Evolutionary conservation across 2,888 invertebrate genomes (phyloP).

Genomic region (Leucozona laternaria): DNA sequence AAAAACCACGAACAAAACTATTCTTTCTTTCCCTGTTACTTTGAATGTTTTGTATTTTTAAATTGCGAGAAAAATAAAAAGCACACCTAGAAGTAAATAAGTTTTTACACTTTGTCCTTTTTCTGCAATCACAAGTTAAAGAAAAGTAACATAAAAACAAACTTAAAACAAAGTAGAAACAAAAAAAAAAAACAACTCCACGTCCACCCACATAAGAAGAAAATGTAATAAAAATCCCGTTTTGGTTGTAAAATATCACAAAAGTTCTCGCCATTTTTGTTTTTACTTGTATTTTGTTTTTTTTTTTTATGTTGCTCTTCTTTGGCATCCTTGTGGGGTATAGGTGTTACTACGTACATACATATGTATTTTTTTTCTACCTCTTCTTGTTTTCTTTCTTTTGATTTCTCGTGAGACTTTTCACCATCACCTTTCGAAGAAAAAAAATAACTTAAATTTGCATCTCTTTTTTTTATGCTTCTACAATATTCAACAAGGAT

Average conservation of each 20-base stretch:
- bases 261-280: constrained; percentile 54
- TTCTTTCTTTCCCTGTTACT: not conserved
- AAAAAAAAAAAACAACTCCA: not conserved
- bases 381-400: not conserved
- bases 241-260: constrained; percentile 52
- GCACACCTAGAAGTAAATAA: constrained; percentile 33
- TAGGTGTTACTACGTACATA: constrained; percentile 36
- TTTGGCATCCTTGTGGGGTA: constrained; percentile 41
- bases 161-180: not conserved
- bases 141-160: constrained; percentile 9
- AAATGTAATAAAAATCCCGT: constrained; percentile 55
- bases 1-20: not conserved
- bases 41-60: not conserved
- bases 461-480: constrained; percentile 33
- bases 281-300: constrained; percentile 1
- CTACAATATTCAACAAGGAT: constrained; percentile 51
- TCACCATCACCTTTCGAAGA: constrained; percentile 1
- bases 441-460: constrained; percentile 15
- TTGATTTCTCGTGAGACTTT: constrained; percentile 39
- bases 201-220: not conserved
- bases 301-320: not conserved
- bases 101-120: constrained; percentile 30
- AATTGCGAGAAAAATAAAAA: constrained; percentile 9
- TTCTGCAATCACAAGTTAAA: constrained; percentile 14
- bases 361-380: not conserved